Conservation (phyloP, 2,113 vertebrate species). For the Entomyzon cyanotis region DNA sequence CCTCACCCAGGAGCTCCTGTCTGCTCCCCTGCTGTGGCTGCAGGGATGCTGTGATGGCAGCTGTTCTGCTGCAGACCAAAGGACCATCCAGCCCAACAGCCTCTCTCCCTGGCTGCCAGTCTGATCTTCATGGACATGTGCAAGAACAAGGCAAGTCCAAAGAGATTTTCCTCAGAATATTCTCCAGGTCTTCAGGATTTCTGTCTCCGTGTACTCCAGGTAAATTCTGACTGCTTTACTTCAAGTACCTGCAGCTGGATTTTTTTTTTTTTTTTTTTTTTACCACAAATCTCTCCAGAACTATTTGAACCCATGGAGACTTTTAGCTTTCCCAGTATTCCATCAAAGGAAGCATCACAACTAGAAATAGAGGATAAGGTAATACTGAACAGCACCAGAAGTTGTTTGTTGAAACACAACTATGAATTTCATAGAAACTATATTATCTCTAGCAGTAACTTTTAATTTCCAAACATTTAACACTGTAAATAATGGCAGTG, state of each 20-base stretch:
- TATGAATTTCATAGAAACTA: background rate
- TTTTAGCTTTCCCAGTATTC: background rate
- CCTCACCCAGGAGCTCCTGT: background rate
- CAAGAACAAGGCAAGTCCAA: background rate
- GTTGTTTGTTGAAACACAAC: background rate
- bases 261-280: background rate
- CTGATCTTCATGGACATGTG: background rate
- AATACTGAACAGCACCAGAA: background rate
- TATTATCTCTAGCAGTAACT: background rate
- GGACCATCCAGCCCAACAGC: background rate
- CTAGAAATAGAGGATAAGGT: background rate
- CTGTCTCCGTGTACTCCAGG: background rate
- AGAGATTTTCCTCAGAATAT: background rate
- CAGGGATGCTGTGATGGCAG: background rate
- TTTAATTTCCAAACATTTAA: constrained; percentile 31
- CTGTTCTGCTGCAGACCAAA: background rate
- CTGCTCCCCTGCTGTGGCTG: background rate
- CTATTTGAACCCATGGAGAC: background rate
- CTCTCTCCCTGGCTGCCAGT: accelerated
- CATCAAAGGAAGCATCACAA: background rate
- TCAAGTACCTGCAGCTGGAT: background rate
- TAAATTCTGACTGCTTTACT: background rate
- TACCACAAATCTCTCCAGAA: background rate
- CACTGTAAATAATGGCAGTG: background rate
- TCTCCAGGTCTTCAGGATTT: background rate